Evolutionary conservation across 2,113 vertebrate species (phyloP), one percentile per base, ranked within the genome.

Genomic region (Nerophis lumbriciformis): DNA sequence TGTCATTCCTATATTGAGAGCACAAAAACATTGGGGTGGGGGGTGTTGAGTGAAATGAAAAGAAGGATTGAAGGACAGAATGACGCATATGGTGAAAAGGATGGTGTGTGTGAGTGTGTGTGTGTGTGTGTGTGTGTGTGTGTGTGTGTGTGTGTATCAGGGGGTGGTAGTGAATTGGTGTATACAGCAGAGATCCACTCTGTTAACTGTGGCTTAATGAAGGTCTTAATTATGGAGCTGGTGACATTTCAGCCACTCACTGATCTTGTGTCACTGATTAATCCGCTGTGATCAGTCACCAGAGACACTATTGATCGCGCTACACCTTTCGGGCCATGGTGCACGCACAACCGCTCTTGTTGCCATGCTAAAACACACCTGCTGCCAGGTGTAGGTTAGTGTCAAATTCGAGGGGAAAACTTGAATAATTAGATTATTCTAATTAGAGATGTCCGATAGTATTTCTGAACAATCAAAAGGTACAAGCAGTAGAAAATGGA

Each of bases 201-300:
- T 79, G 82, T 84, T 85, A 89, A 82, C 75, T 65, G 57, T 71
- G 74, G 75, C 85, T 87, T 89, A 89, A 88, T 88, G 83, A 89
- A 86, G 85, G 83, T 88, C 86, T 88, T 90, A 89, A 88, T 90
- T 89, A 90, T 88, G 87, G 85, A 85, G 83, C 85, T 70, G 74
- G 74, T 88, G 89, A 89, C 85, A 89, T 90, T 89, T 84, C 70
- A 75, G 81, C 75, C 78, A 76, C 79, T 84, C 80, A 74, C 78
- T 76, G 83, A 81, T 77, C 75, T 74, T 10, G 69, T 79, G 77
- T 68, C 77, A 75, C 76, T 72, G 77, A 88, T 88, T 79, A 82
- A 89, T 89, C 85, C 39, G 63, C 63, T 68, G 79, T 79, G 84
- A 88, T 89, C 78, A 56, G 82, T 90, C 87, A 85, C 75, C 62